Evolutionary conservation across 2,113 vertebrate species (phyloP), one percentile per base, ranked within the genome.

Genomic region (Illadopsis cleaveri): DNA sequence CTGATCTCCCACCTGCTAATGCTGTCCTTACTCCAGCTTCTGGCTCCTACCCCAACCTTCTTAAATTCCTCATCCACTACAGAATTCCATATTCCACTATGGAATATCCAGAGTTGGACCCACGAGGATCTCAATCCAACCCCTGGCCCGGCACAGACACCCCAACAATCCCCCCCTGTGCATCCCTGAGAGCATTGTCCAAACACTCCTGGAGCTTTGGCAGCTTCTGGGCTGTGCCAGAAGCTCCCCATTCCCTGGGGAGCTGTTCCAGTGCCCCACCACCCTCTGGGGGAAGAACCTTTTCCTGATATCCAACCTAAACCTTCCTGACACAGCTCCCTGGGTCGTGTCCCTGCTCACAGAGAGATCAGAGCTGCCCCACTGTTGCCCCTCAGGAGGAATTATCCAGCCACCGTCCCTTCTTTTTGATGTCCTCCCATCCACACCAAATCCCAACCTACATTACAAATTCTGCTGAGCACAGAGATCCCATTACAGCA

Each of bases 201-300:
- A 33, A 68, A 44, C 0, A 0, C 27, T 37, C 28, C 68, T 11
- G 19, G 33, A 73, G 60, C 28, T 73, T 16, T 81, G 48, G 35
- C 42, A 72, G 25, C 16, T 0, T 9, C 1, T 3, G 58, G 12
- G 0, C 0, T 3, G 10, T 72, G 40, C 38, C 38, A 38, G 38
- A 38, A 38, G 38, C 38, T 38, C 0, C 0, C 35, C 50, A 44
- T 44, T 73, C 58, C 60, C 44, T 45, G 45, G 45, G 38, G n/a
- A 89, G 69, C 53, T 45, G 16, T 3, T 30, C 38, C 78, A 82
- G 61, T 9, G 53, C 28, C 33, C 1, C 0, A 51, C 25, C 25
- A 23, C 11, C 20, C 21, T 53, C 38, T 35, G n/a, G 7, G 15
- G 12, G 22, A 73, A 24, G 61, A 82, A n/a, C 1, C 15, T 75